Conservation (phyloP, 2,113 vertebrate species). For the Alces alces region DNA sequence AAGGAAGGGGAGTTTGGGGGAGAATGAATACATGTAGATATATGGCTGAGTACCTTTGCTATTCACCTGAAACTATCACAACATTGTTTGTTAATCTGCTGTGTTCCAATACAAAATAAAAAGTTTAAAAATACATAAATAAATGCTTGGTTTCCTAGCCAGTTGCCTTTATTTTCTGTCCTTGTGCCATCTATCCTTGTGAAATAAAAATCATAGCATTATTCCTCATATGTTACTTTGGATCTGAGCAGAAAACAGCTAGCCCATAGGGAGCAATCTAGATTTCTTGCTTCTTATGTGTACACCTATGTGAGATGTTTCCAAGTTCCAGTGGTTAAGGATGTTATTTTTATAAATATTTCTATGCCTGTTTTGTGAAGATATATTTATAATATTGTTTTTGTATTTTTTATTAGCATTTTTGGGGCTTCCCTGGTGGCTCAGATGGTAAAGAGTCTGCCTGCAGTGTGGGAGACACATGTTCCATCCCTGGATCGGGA, state of each 20-base stretch:
- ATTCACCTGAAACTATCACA: background rate
- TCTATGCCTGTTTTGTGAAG: background rate
- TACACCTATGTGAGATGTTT: background rate
- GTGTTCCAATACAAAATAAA: background rate
- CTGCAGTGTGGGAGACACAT: background rate
- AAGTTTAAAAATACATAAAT: background rate
- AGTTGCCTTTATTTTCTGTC: background rate
- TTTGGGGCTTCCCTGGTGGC: background rate
- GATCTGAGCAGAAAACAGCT: background rate
- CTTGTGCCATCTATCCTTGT: background rate
- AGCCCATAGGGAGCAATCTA: background rate
- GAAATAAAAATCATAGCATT: background rate
- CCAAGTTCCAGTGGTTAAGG: background rate
- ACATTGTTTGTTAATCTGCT: background rate
- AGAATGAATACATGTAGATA: background rate
- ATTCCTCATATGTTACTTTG: background rate
- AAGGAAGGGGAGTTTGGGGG: background rate
- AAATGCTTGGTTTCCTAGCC: background rate
- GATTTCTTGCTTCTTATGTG: background rate
- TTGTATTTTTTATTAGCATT: background rate
- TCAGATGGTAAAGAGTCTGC: background rate
- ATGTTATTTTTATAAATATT: background rate
- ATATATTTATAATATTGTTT: background rate
- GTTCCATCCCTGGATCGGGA: background rate
- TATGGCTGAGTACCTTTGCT: background rate